Evolutionary conservation across 2,888 invertebrate genomes (phyloP).

Genomic region (Sthenelais limicola): DNA sequence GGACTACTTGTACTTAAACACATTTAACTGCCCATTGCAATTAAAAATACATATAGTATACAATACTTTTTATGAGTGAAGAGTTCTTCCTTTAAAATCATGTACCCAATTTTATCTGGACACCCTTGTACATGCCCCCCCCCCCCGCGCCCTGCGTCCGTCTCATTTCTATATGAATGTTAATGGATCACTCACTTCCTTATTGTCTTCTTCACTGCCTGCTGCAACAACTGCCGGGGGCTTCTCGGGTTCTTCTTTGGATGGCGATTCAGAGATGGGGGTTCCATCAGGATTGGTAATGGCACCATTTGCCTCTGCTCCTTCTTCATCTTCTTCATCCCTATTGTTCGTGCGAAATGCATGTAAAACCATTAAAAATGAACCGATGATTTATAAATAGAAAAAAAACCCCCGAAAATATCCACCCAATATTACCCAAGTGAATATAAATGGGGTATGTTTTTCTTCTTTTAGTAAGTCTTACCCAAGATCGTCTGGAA

Average conservation of each 20-base stretch:
- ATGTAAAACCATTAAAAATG: no score
- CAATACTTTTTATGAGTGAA: no score
- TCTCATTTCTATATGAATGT: not conserved
- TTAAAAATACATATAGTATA: no score
- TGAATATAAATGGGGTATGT: no score
- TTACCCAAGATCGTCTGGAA: constrained; percentile 30
- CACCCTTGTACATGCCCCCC: not conserved
- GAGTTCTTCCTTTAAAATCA: no score
- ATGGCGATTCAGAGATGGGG: constrained; percentile 50
- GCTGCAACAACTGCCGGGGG: not conserved
- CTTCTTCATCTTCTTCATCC: constrained; percentile 46
- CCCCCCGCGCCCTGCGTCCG: not conserved
- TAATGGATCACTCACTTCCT: constrained; percentile 43
- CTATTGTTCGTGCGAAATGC: no score
- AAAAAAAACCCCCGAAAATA: no score
- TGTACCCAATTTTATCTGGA: not conserved
- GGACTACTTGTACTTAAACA: no score
- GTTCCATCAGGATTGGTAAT: constrained; percentile 60
- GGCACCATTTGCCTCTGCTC: constrained; percentile 57
- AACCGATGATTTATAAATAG: not conserved
- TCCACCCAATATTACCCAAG: no score
- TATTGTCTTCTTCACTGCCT: constrained; percentile 44
- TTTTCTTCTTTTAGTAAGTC: not conserved
- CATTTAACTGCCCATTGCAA: no score
- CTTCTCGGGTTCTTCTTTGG: constrained; percentile 25